phyloP scores from a whole-genome alignment of 2,888 invertebrate genomes.

The Latheticus oryzae region DNA sequence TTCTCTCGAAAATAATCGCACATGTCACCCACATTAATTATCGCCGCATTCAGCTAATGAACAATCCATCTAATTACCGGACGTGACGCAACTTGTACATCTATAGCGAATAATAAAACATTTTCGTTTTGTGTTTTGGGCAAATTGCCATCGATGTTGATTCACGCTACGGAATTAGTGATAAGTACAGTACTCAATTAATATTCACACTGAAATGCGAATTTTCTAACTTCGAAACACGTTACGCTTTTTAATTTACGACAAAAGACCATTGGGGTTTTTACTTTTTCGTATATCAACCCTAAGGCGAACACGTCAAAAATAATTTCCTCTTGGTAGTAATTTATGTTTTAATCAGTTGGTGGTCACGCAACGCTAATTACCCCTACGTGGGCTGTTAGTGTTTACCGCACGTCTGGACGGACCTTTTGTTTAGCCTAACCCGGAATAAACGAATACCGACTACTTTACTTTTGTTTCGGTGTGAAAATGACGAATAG shows the following conservation, averaged over 20 bases:
- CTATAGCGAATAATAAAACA: constrained; percentile 54
- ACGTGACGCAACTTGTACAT: constrained; percentile 58
- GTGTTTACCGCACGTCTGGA: constrained; percentile 54
- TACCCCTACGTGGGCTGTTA: constrained; percentile 62
- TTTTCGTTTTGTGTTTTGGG: constrained; percentile 51
- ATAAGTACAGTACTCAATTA: constrained; percentile 49
- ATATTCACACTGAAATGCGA: constrained; percentile 25
- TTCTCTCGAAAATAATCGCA: too few relatives aligned
- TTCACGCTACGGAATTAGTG: constrained; percentile 51
- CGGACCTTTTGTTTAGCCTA: constrained; percentile 48
- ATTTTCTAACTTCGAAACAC: constrained; percentile 20
- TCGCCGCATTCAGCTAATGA: constrained; percentile 62
- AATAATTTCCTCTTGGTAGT: constrained; percentile 63
- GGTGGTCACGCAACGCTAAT: constrained; percentile 65
- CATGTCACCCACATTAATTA: constrained; percentile 54
- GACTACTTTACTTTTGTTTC: too few relatives aligned
- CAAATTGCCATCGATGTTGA: constrained; percentile 49
- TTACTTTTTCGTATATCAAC: constrained; percentile 45
- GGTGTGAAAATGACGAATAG: too few relatives aligned
- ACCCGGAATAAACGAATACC: constrained; percentile 44
- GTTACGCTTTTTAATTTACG: constrained; percentile 35
- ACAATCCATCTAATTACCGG: constrained; percentile 62
- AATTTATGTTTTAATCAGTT: constrained; percentile 66
- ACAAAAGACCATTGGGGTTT: constrained; percentile 41
- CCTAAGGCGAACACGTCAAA: constrained; percentile 59